phyloP scores from a whole-genome alignment of 2,113 vertebrate genomes.

The Zosterops japonicus region DNA sequence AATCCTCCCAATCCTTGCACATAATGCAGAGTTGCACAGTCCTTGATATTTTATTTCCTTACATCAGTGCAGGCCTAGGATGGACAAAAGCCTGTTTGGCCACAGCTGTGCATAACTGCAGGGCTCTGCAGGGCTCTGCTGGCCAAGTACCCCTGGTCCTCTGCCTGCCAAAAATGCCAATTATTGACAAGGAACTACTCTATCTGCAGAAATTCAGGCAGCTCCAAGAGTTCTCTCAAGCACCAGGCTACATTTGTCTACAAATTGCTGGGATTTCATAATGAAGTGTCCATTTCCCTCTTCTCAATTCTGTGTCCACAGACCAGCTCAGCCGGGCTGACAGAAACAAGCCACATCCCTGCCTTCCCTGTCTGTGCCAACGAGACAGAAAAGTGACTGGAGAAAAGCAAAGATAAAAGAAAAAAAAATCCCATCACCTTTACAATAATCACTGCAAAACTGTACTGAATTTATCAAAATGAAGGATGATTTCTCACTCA shows the following conservation, averaged over 20 bases:
- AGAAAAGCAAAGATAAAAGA: background rate
- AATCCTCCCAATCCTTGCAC: background rate
- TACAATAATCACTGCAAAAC: background rate
- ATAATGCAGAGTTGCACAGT: background rate
- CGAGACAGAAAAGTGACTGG: accelerated
- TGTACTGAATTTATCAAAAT: background rate
- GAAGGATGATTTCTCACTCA: background rate
- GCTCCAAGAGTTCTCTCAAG: background rate
- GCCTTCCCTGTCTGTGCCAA: background rate
- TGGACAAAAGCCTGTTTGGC: background rate
- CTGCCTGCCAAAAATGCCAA: background rate
- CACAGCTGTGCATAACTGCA: background rate
- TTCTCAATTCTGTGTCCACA: background rate
- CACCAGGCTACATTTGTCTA: background rate
- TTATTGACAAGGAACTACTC: background rate
- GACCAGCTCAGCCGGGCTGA: background rate
- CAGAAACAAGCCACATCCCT: background rate
- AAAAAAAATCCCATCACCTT: background rate
- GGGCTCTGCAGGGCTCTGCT: background rate
- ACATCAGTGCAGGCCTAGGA: background rate
- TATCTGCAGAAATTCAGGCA: background rate
- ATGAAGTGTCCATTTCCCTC: background rate
- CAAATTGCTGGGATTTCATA: background rate
- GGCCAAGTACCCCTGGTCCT: background rate
- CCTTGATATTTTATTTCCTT: constrained; percentile 39